A percentile compares a stretch with the other conserved stretches of the same genome.
These are phyloP conservation scores for Columba livia DNA, from an alignment of 2,113 vertebrate genomes.

Conservation along the genomic window DNA sequence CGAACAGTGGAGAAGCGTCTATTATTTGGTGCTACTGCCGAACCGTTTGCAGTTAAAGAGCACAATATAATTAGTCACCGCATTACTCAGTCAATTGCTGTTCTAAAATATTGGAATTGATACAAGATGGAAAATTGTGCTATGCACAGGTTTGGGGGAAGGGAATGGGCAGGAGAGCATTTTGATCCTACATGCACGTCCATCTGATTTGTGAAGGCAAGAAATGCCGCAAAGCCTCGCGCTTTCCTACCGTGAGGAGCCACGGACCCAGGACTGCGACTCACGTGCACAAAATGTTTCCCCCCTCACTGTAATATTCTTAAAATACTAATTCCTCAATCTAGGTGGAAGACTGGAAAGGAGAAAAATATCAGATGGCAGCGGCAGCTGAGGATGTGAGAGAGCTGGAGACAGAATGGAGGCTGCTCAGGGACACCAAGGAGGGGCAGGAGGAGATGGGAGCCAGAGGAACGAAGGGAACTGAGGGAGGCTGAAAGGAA, in stretches of 20 bases:
- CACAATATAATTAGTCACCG: neutral
- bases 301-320: neutral
- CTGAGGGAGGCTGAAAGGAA: neutral
- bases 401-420: neutral
- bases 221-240: neutral
- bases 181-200: neutral
- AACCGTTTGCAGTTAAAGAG: neutral
- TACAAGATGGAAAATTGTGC: neutral
- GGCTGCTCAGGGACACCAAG: neutral
- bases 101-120: neutral
- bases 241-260: neutral
- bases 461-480: accelerated
- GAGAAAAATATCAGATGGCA: neutral
- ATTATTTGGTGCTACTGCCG: neutral
- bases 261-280: neutral
- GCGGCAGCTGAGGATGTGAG: neutral
- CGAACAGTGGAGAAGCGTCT: neutral
- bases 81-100: neutral
- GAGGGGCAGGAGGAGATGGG: neutral
- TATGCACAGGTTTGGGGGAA: neutral
- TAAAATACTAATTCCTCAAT: neutral
- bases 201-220: neutral
- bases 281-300: neutral
- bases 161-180: neutral
- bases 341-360: neutral